Evolutionary conservation across 2,113 vertebrate genomes (phyloP), one percentile per base, ranked within the genome.

Genomic region (Channa argus): DNA sequence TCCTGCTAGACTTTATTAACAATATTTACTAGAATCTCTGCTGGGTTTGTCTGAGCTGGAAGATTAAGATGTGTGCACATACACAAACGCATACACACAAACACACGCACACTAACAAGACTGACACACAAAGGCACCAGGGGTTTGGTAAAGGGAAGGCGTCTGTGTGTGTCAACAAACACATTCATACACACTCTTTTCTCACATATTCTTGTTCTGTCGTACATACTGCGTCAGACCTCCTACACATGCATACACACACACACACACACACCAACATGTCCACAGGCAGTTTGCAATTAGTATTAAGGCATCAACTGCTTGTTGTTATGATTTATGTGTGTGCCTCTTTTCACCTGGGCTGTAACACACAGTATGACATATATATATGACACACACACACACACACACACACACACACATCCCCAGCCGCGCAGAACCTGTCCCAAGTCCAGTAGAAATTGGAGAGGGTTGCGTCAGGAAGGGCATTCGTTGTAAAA

Each of bases 1-100:
- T 85, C 72, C 80, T 55, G n/a, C 66, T 63, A 79, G 83, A 81
- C 80, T 83, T 91, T 89, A 88, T 88, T 72, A 86, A 80, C 68
- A 77, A 53, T 47, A 56, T 88, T 84, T 80, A 86, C 63, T 45
- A 74, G 82, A 79, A 68, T 74, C 73, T 87, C 71, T 78, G 44
- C 71, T 68, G 60, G 56, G 60, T 72, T 75, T 67, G 65, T 82
- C 61, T 71, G 59, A 75, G 53, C 68, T 54, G n/a, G 24, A 38
- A 77, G 81, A 84, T 90, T 77, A 86, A 83, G 83, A 87, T 59
- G 58, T 69, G 33, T 3, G 0, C 47, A 45, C 44, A 63, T 14
- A 54, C 45, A 33, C 69, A 41, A 43, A 73, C 52, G 64, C 74
- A 64, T 9, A 53, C 39, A 38, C 72, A 65, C 43, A 38, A 45